Evolutionary conservation across 2,797 vertebrate species (phyloP), one percentile per base, ranked within the genome.

Genomic region (Brotula barbata): DNA sequence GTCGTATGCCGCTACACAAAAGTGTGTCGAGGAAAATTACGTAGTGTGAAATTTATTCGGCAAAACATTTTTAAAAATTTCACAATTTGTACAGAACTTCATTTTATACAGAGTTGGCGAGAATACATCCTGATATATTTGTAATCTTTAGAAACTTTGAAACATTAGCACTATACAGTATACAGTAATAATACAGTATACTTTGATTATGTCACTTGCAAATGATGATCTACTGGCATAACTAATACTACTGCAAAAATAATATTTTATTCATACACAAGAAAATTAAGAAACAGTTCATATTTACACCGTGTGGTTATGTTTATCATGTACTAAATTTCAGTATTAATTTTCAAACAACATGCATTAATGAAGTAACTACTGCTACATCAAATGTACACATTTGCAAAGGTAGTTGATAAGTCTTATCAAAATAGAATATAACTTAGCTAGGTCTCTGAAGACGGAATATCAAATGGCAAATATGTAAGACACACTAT

Each of bases 281-380:
- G 57, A 62, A 74, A 77, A 80, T 76, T 15, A 73, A 66, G 65
- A 79, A 76, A 85, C 33, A 15, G 31, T 50, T 70, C 44, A 58
- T 86, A 88, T 88, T 80, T 87, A 87, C 83, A 88, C 60, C 61
- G 54, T 37, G 15, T 58, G 40, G 10, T 68, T 34, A 64, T 57
- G 21, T 58, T 67, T 23, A 71, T 63, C 64, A 53, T 52, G 59
- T 56, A 65, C 55, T 37, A 57, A 57, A 16, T 34, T 56, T n/a
- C 57, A 66, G 21, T 39, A 21, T 42, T 47, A 47, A 6, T 22
- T 41, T 50, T 43, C n/a, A 41, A 44, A 8, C 13, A 22, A 1
- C 41, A 42, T 45, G 68, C 39, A 68, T 51, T 43, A 39, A 58
- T 48, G 19, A 61, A 50, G 34, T 69, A 20, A 67, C 31, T 13